A percentile compares a stretch with the other conserved stretches of the same genome.
Conservation (phyloP, 2,888 invertebrate genomes). For the Gymnosoma rotundatum region DNA sequence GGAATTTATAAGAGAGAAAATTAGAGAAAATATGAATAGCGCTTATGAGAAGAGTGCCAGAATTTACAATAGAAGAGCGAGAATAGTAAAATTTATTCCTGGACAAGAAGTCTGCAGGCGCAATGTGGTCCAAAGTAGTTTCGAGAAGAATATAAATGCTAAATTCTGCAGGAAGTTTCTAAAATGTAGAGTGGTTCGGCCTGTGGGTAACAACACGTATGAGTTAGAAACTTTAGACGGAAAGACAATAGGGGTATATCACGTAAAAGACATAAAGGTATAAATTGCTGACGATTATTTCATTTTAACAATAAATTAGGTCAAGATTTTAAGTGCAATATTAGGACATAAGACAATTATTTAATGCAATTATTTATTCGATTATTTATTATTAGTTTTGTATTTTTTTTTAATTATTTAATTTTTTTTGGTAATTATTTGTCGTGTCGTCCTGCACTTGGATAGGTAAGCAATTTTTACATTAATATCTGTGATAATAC, state of each 20-base stretch:
- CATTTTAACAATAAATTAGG: neutral
- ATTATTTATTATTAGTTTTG: too few species aligned
- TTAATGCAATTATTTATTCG: neutral
- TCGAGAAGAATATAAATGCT: neutral
- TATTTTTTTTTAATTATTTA: too few species aligned
- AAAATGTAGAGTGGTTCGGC: neutral
- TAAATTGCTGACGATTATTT: neutral
- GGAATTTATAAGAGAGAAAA: neutral
- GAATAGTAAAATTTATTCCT: neutral
- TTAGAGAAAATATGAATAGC: neutral
- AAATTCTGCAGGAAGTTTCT: too few species aligned
- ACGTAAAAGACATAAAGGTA: neutral
- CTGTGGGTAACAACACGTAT: neutral
- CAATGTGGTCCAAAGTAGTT: neutral
- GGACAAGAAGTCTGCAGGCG: neutral
- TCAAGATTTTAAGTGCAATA: neutral
- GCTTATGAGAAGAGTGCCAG: neutral
- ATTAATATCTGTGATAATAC: too few species aligned
- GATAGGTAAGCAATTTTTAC: too few species aligned
- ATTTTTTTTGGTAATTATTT: too few species aligned
- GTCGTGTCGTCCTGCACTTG: too few species aligned
- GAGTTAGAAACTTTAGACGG: neutral
- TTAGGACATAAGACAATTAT: neutral
- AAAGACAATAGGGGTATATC: neutral
- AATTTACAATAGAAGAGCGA: neutral